Evolutionary conservation across 2,113 vertebrate genomes (phyloP).

Genomic region (Bufo bufo): DNA sequence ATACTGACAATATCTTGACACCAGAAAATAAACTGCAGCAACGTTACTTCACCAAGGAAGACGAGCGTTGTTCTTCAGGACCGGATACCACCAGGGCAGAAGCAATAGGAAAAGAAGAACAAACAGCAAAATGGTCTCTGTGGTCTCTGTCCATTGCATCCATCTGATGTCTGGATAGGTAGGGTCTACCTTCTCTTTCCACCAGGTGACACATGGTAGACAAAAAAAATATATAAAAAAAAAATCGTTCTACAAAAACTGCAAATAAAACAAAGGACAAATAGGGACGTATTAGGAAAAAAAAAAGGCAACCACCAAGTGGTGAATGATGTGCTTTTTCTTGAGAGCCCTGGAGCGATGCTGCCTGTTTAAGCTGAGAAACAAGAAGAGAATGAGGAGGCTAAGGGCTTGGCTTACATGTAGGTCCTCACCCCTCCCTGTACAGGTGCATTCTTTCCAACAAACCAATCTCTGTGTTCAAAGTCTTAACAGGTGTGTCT

Average conservation of each 20-base stretch:
- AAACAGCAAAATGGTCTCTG: slow-evolving; percentile 13
- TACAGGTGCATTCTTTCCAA: slow-evolving; percentile 89
- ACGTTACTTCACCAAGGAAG: slow-evolving; percentile 60
- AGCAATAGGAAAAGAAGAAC: neutral
- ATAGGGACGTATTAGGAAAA: neutral
- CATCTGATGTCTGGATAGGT: slow-evolving; percentile 61
- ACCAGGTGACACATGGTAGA: slow-evolving; percentile 57
- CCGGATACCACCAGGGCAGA: slow-evolving; percentile 46
- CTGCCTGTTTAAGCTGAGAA: slow-evolving; percentile 79
- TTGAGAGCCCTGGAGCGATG: slow-evolving; percentile 65
- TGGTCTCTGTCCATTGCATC: slow-evolving; percentile 37
- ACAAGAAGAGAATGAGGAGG: slow-evolving; percentile 84
- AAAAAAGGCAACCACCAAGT: slow-evolving; percentile 58
- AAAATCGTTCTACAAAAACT: slow-evolving; percentile 6
- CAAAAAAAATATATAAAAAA: slow-evolving; percentile 1
- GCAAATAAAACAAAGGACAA: slow-evolving; percentile 44
- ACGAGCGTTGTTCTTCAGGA: slow-evolving; percentile 69
- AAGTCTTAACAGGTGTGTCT: slow-evolving; percentile 90
- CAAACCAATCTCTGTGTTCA: slow-evolving; percentile 85
- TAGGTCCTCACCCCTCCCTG: slow-evolving; percentile 81
- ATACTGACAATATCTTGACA: slow-evolving; percentile 36
- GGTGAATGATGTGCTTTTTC: slow-evolving; percentile 50
- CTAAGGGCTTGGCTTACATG: slow-evolving; percentile 94
- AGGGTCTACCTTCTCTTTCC: slow-evolving; percentile 54
- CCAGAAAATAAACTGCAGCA: slow-evolving; percentile 52